Percentiles rank a stretch among this genome's conserved stretches.
These are phyloP conservation scores for Globodera rostochiensis DNA, from an alignment of 1,140 invertebrate genomes.

Conservation along the genomic window DNA sequence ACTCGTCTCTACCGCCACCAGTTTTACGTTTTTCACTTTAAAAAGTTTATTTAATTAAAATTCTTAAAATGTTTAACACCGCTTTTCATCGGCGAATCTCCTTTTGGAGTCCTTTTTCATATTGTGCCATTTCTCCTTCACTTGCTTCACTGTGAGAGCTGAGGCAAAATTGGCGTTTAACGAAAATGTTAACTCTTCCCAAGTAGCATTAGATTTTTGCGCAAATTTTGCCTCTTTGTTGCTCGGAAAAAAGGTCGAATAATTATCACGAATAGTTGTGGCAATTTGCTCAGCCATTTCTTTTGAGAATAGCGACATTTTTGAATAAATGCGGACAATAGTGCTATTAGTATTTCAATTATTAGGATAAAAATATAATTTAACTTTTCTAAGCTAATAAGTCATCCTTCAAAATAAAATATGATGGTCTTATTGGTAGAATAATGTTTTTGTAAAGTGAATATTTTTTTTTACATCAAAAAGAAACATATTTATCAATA, in stretches of 20 bases:
- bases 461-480: too few relatives aligned
- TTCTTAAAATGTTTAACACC: neutral
- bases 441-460: too few relatives aligned
- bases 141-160: neutral
- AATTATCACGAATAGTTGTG: neutral
- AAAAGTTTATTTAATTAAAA: too few relatives aligned
- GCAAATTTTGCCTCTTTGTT: neutral
- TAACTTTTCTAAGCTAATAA: too few relatives aligned
- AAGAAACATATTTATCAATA: too few relatives aligned
- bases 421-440: too few relatives aligned
- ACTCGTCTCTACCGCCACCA: neutral
- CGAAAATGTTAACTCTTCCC: neutral
- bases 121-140: conserved; percentile 16
- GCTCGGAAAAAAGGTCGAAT: neutral
- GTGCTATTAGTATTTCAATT: too few relatives aligned
- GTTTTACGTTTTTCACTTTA: neutral
- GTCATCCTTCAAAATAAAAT: too few relatives aligned
- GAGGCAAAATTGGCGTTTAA: conserved; percentile 7
- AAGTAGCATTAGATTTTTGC: neutral
- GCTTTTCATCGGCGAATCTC: neutral
- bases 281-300: neutral
- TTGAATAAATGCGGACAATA: neutral
- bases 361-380: too few relatives aligned
- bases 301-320: neutral
- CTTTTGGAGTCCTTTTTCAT: neutral